Conservation (phyloP, 2,888 invertebrate species). For the Dolichopus griseipennis region DNA sequence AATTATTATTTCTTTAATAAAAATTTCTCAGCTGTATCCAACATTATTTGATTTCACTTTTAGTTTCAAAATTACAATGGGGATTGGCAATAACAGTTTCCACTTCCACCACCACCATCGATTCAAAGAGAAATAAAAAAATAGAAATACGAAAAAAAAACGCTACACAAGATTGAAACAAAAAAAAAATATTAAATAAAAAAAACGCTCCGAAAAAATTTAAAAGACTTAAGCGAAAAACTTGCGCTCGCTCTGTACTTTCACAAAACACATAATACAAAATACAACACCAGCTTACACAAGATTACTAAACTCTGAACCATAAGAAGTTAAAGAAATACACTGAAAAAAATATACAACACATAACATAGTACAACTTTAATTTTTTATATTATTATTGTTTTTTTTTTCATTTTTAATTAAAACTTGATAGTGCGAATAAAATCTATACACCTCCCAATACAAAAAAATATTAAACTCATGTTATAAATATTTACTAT, state of each 20-base stretch:
- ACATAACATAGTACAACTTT: too few species aligned
- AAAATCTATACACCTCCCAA: too few species aligned
- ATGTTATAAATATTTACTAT: too few species aligned
- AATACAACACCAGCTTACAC: neutral
- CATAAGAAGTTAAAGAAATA: neutral
- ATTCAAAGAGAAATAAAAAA: neutral
- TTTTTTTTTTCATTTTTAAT: too few species aligned
- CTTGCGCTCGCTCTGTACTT: neutral
- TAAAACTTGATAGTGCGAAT: too few species aligned
- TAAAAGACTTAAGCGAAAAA: conserved; percentile 1
- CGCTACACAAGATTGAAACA: neutral
- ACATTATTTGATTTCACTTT: conserved; percentile 3
- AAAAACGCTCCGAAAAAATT: neutral
- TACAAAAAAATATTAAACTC: too few species aligned
- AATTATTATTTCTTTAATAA: neutral
- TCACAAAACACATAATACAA: conserved; percentile 1
- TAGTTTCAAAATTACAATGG: conserved; percentile 6
- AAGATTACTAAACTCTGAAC: conserved; percentile 2
- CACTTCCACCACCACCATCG: conserved; percentile 6
- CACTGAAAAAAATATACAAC: neutral
- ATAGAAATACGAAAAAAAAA: neutral
- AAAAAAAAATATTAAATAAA: neutral
- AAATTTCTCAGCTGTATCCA: neutral
- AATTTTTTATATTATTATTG: too few species aligned
- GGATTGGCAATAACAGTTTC: conserved; percentile 3